A percentile compares a stretch with the other conserved stretches of the same genome.
phyloP scores from a whole-genome alignment of 2,797 vertebrate genomes.

The Rhadinocentrus ornatus region DNA sequence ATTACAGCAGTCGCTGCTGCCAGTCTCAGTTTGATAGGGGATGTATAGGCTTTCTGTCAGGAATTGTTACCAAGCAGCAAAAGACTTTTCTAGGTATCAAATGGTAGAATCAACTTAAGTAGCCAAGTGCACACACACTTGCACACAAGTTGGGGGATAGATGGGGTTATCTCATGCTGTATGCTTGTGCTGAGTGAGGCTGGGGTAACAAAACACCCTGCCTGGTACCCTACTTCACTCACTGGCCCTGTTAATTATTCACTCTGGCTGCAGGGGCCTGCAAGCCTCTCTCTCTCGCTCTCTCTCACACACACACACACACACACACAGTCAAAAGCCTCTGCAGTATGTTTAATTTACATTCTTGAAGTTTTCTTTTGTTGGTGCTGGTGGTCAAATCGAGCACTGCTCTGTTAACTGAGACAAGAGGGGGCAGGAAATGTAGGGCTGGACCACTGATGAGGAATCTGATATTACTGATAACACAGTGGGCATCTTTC shows the following conservation, averaged over 20 bases:
- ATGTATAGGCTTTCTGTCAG: constrained; percentile 72
- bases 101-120: constrained; percentile 77
- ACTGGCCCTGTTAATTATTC: constrained; percentile 77
- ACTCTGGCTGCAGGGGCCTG: constrained; percentile 64
- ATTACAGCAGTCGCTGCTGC: constrained; percentile 35
- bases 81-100: constrained; percentile 69
- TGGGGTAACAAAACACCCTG: constrained; percentile 75
- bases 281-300: constrained; percentile 32
- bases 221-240: constrained; percentile 64
- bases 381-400: constrained; percentile 57
- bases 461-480: constrained; percentile 60
- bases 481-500: constrained; percentile 58
- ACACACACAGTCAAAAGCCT: constrained; percentile 52
- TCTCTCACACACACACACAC: background rate
- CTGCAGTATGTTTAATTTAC: constrained; percentile 72
- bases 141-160: constrained; percentile 53
- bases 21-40: constrained; percentile 52
- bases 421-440: constrained; percentile 33
- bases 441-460: constrained; percentile 34
- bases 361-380: constrained; percentile 64
- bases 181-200: constrained; percentile 70
- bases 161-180: constrained; percentile 75
- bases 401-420: constrained; percentile 53
- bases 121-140: constrained; percentile 48
- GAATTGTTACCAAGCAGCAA: constrained; percentile 67